Conservation (phyloP, 2,797 vertebrate species). For the Jordanella pulchra region DNA sequence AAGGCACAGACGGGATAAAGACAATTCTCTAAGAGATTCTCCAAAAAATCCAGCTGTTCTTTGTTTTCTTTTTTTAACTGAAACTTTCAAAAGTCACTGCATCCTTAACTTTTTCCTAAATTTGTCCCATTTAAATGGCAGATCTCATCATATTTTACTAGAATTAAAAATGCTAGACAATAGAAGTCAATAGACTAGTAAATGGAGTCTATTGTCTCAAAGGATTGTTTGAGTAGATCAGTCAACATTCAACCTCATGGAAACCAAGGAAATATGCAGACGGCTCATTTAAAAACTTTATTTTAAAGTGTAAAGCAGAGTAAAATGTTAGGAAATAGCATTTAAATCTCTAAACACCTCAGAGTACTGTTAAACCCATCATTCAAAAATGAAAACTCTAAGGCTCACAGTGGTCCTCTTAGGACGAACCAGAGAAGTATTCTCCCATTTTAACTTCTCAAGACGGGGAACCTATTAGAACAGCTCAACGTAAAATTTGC, state of each 20-base stretch:
- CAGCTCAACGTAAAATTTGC: neutral
- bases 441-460: neutral
- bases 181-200: neutral
- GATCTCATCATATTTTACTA: neutral
- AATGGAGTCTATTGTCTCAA: neutral
- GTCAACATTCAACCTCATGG: neutral
- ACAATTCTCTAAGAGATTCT: conserved; percentile 34
- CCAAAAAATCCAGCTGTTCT: conserved; percentile 33
- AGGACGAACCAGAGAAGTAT: neutral
- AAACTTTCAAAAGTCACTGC: neutral
- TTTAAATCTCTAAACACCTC: neutral
- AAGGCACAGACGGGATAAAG: conserved; percentile 31
- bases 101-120: neutral
- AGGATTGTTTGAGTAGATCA: neutral
- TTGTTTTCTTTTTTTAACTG: conserved; percentile 9
- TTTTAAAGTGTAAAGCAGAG: neutral
- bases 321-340: neutral
- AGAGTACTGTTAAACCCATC: neutral
- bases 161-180: neutral
- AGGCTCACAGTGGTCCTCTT: neutral
- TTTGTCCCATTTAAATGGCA: neutral
- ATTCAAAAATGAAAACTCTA: neutral
- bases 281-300: neutral
- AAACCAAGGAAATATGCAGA: neutral
- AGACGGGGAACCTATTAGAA: neutral